Conservation (phyloP, 2,888 invertebrate genomes). For the Drosophila meridiana region DNA sequence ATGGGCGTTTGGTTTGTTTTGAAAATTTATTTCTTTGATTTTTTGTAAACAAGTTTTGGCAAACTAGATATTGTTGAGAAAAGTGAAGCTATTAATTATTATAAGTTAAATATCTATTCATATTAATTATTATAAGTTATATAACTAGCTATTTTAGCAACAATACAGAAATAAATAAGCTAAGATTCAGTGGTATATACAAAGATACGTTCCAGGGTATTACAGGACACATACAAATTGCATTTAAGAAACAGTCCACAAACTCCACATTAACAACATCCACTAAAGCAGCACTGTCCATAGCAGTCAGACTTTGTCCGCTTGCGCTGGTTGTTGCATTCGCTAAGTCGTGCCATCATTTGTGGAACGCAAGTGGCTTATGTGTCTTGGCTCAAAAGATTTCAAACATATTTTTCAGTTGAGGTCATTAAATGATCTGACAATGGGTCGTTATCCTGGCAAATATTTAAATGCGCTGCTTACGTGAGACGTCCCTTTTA, state of each 20-base stretch:
- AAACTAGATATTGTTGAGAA: background rate
- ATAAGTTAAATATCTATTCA: too few species aligned
- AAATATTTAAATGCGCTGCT: slow-evolving; percentile 74
- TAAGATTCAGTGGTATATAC: background rate
- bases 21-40: background rate
- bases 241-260: too few species aligned
- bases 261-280: background rate
- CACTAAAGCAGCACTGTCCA: background rate
- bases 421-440: slow-evolving; percentile 35
- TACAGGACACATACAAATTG: background rate
- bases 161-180: background rate
- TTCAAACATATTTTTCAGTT: slow-evolving; percentile 12
- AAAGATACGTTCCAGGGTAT: slow-evolving; percentile 7
- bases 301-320: slow-evolving; percentile 18
- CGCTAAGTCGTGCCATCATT: slow-evolving; percentile 10
- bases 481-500: slow-evolving; percentile 63
- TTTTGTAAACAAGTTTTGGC: background rate
- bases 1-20: background rate
- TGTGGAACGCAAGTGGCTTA: slow-evolving; percentile 22
- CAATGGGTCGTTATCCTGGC: slow-evolving; percentile 22
- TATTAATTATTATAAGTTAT: too few species aligned
- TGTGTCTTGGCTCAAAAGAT: slow-evolving; percentile 19
- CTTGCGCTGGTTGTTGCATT: slow-evolving; percentile 14
- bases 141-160: background rate
- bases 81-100: background rate